These are phyloP conservation scores for Eilema sororculum DNA, from an alignment of 2,888 invertebrate genomes.

Conservation along the genomic window DNA sequence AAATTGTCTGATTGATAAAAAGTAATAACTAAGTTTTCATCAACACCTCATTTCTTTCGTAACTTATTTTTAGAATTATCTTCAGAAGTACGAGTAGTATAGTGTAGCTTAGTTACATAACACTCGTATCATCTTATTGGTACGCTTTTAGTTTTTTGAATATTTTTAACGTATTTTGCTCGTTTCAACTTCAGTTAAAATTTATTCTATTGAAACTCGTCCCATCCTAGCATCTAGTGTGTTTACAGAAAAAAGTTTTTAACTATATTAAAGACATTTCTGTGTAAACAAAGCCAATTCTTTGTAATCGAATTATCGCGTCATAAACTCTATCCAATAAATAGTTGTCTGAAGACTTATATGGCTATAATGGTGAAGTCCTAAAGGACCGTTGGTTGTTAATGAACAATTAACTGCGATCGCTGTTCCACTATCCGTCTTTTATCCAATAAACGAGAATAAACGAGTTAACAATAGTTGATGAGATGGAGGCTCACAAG, in stretches of 20 bases:
- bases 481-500: slow-evolving; percentile 19
- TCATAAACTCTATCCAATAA: not conserved
- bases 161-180: not conserved
- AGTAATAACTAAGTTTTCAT: not conserved
- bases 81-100: not conserved
- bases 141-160: not conserved
- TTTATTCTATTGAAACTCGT: not conserved
- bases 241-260: too few species aligned
- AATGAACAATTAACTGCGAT: slow-evolving; percentile 38
- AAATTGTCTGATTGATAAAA: not conserved
- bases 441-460: slow-evolving; percentile 33
- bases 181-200: not conserved
- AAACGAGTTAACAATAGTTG: slow-evolving; percentile 35
- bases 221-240: not conserved
- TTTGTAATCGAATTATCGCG: not conserved
- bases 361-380: slow-evolving; percentile 17
- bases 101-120: too few species aligned
- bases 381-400: slow-evolving; percentile 28
- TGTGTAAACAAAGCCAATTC: not conserved
- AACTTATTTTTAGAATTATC: not conserved
- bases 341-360: not conserved
- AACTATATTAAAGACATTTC: not conserved
- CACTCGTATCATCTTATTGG: not conserved
- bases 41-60: not conserved
- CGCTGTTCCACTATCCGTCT: slow-evolving; percentile 38